Base-by-base conservation (phyloP, 2,888 invertebrate species). In the Dendrolimus pini region DNA sequence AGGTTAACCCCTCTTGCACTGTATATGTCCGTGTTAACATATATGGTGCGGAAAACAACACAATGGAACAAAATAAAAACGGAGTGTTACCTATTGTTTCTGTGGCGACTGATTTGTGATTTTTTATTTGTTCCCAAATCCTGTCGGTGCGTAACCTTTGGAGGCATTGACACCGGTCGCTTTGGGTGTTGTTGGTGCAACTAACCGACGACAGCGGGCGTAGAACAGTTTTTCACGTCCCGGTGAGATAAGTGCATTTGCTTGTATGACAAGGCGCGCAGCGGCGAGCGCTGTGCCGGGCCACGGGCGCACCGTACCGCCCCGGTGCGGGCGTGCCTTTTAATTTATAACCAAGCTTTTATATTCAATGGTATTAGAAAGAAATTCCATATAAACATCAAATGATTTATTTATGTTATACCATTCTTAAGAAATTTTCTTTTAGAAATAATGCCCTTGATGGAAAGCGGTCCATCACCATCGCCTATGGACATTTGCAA, bases 181-280 rank as follows among this genome's bases (percentile, higher is more conserved):
- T 74, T 72, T 66, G 67, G 67, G 71, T 80, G 30, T 30, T 81
- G 81, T 80, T 83, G 85, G 84, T 75, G 80, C 85, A 85, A 81
- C 84, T 85, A 82, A 85, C 82, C 80, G 81, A 82, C 82, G 83
- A 80, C 82, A 82, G 78, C 79, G 82, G 74, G 79, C 79, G 78
- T 75, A 76, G 74, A 80, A 83, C 85, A 83, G 85, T 88, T 89
- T 87, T 86, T 88, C 87, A 86, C 85, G 80, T 83, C 80, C 81
- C 84, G 79, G 84, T 82, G 78, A 88, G 87, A 88, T 91, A 91
- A 91, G 91, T 91, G 91, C 91, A 88, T 91, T 91, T 90, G 84
- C 91, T 90, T 91, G 91, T 91, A 82, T 81, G 76, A 85, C 89
- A 83, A 74, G 89, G 80, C 87, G 82, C 83, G 83, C 74, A 82